Base-by-base conservation (phyloP, 2,888 invertebrate genomes). In the Hoplodrina blanda region DNA sequence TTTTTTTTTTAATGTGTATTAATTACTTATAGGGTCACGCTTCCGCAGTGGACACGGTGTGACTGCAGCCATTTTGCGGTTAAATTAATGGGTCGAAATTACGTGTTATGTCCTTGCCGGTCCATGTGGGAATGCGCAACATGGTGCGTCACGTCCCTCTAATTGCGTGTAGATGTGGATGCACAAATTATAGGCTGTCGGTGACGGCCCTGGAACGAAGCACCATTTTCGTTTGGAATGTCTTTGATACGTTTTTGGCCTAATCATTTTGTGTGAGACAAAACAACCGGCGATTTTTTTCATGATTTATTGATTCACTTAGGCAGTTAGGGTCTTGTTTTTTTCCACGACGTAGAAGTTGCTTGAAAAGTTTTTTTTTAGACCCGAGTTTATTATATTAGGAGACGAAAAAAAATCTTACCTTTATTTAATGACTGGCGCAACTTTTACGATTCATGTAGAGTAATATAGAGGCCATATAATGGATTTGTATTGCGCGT, bases 31-130 rank as follows among this genome's bases (percentile, higher is more conserved):
- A 54, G 6, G 10, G 15, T 20, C 15, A 33, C 20, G 30, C 41
- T 70, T 54, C 30, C 25, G n/a, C 25, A 17, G 37, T 69, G 49
- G 76, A 60, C 60, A 88, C 90, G 88, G 93, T 90, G 91, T 91
- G 90, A 92, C 89, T 82, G 69, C 76, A 78, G 88, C 85, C 91
- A 89, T 88, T 93, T 93, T 94, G 95, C 88, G 94, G 94, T 94
- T 91, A 90, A 87, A 90, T 89, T 95, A 95, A 95, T 96, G 94
- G 93, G 85, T 91, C 93, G 85, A 95, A 95, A 95, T 95, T 92
- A 96, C 88, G 92, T 90, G 91, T 89, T 93, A 81, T 92, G 93
- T 93, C 94, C 93, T 94, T 94, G 91, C 88, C 85, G 88, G 91
- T 87, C 91, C 91, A 93, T 90, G 91, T 91, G 92, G 90, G 93